Conservation (phyloP, 2,113 vertebrate species). For the cat (Felis catus) region DNA sequence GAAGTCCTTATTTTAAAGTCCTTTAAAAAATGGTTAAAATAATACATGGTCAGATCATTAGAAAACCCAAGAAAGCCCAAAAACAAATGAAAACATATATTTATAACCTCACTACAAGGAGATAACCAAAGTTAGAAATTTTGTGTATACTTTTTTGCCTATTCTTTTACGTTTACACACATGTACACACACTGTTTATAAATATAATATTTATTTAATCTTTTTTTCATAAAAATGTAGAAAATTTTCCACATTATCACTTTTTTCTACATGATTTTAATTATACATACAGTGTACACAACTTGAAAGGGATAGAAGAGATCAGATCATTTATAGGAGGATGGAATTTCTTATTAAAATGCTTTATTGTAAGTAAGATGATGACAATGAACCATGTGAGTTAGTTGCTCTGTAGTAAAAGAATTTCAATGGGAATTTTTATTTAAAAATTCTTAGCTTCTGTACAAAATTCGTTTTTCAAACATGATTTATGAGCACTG, state of each 20-base stretch:
- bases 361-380: background rate
- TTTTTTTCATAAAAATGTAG: background rate
- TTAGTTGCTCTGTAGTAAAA: background rate
- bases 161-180: background rate
- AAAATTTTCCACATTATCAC: background rate
- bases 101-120: background rate
- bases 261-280: background rate
- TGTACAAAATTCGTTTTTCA: background rate
- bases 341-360: background rate
- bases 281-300: background rate
- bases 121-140: background rate
- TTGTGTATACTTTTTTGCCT: background rate
- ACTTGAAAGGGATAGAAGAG: background rate
- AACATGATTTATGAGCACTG: background rate
- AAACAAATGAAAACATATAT: background rate
- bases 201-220: background rate
- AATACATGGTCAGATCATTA: background rate
- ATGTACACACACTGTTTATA: background rate
- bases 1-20: background rate
- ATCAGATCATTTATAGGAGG: background rate
- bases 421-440: background rate
- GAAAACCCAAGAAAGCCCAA: background rate
- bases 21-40: background rate
- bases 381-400: background rate
- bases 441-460: background rate